phyloP scores from a whole-genome alignment of 2,113 vertebrate species.

The Danionella cerebrum region DNA sequence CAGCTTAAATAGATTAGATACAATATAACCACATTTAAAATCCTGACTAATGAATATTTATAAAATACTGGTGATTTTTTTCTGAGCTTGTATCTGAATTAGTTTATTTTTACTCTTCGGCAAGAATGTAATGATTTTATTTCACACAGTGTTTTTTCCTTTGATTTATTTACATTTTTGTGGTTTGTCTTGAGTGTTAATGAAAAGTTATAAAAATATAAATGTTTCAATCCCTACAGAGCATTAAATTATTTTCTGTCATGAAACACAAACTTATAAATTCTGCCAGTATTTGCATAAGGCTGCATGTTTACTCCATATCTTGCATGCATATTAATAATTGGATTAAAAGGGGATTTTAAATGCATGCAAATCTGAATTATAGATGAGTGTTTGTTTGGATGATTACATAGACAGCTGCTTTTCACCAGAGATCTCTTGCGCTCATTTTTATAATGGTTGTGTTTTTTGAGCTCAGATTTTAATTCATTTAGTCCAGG shows the following conservation, averaged over 20 bases:
- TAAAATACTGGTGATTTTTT: too few relatives aligned
- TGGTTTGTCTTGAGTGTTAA: conserved; percentile 63
- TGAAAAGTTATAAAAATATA: too few relatives aligned
- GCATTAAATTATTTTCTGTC: conserved; percentile 63
- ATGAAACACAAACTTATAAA: conserved; percentile 72
- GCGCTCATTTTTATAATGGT: conserved; percentile 12
- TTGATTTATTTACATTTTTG: too few relatives aligned
- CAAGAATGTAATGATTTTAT: too few relatives aligned
- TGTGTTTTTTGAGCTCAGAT: not conserved
- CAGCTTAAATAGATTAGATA: too few relatives aligned
- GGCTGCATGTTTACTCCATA: conserved; percentile 75
- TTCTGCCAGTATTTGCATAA: conserved; percentile 68
- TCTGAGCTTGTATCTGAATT: too few relatives aligned
- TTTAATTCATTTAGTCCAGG: too few relatives aligned
- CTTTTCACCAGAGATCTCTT: conserved; percentile 45
- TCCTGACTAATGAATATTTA: too few relatives aligned
- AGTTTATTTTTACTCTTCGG: too few relatives aligned
- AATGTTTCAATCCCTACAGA: too few relatives aligned
- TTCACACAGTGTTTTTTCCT: too few relatives aligned
- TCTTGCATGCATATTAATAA: conserved; percentile 72
- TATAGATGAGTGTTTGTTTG: conserved; percentile 77
- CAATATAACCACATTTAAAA: too few relatives aligned
- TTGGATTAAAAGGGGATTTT: conserved; percentile 67
- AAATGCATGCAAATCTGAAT: conserved; percentile 79
- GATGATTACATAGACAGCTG: conserved; percentile 73